A percentile compares a stretch with the other conserved stretches of the same genome.
Evolutionary conservation across 2,797 vertebrate genomes (phyloP).

Genomic region (Sebastes iracundus): DNA sequence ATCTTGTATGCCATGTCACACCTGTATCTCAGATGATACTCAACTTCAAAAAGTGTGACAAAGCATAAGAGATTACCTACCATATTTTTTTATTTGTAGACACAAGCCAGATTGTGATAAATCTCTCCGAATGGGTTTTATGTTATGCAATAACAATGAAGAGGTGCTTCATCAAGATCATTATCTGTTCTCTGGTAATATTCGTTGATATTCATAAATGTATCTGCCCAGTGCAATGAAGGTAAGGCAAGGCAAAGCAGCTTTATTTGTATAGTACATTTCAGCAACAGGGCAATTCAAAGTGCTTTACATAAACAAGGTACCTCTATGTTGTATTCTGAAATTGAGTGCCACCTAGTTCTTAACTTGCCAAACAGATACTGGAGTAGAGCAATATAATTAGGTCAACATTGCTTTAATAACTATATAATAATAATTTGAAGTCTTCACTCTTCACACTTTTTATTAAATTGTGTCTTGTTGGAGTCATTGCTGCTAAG

Average conservation of each 20-base stretch:
- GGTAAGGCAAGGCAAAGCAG: too few relatives aligned
- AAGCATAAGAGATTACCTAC: not conserved
- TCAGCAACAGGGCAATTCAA: too few relatives aligned
- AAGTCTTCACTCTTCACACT: not conserved
- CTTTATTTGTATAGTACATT: too few relatives aligned
- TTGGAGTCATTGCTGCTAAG: not conserved
- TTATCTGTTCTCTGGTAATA: not conserved
- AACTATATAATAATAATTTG: too few relatives aligned
- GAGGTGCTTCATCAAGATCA: not conserved
- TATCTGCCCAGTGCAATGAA: not conserved
- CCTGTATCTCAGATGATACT: not conserved
- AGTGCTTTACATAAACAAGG: too few relatives aligned
- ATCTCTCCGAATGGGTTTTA: not conserved
- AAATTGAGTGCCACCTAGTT: not conserved
- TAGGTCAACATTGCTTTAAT: not conserved
- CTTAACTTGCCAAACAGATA: not conserved
- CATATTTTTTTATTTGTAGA: not conserved
- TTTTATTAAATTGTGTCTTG: not conserved
- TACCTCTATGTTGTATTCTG: not conserved
- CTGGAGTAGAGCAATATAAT: not conserved
- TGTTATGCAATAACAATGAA: not conserved
- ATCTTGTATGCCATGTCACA: not conserved
- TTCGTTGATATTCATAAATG: not conserved
- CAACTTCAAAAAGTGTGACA: not conserved
- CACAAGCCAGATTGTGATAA: not conserved